Conservation (phyloP, 1,140 invertebrate genomes). For the Pygmarrhopalites habei region DNA sequence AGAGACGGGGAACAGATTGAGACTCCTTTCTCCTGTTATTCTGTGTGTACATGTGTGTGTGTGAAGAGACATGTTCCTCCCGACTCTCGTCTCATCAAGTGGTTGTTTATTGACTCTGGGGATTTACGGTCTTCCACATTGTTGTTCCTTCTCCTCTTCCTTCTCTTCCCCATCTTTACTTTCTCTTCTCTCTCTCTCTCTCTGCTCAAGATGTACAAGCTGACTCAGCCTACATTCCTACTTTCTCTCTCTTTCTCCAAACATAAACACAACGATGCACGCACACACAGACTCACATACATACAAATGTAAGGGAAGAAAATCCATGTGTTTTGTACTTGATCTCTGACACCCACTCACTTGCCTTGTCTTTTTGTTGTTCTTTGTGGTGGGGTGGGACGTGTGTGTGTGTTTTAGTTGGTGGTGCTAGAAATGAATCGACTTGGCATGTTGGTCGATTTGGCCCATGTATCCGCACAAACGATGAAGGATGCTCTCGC, state of each 20-base stretch:
- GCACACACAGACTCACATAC: too few relatives aligned
- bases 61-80: background rate
- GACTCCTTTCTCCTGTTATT: too few relatives aligned
- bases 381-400: too few relatives aligned
- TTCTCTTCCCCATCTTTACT: background rate
- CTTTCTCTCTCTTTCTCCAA: too few relatives aligned
- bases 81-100: slow-evolving; percentile 7
- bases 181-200: background rate
- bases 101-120: slow-evolving; percentile 14
- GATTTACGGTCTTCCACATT: slow-evolving; percentile 4
- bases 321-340: too few relatives aligned
- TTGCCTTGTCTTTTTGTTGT: too few relatives aligned
- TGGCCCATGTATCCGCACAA: slow-evolving; percentile 47
- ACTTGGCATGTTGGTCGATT: slow-evolving; percentile 50
- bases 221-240: too few relatives aligned
- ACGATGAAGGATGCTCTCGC: slow-evolving; percentile 47
- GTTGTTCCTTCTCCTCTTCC: background rate
- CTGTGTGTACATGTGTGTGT: background rate
- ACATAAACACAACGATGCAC: too few relatives aligned
- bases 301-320: too few relatives aligned
- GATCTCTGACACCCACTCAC: too few relatives aligned
- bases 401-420: too few relatives aligned
- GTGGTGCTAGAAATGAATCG: slow-evolving; percentile 41
- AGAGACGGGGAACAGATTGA: too few relatives aligned
- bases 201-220: background rate